Evolutionary conservation across 2,888 invertebrate species (phyloP).

Genomic region (Polietes domitor): DNA sequence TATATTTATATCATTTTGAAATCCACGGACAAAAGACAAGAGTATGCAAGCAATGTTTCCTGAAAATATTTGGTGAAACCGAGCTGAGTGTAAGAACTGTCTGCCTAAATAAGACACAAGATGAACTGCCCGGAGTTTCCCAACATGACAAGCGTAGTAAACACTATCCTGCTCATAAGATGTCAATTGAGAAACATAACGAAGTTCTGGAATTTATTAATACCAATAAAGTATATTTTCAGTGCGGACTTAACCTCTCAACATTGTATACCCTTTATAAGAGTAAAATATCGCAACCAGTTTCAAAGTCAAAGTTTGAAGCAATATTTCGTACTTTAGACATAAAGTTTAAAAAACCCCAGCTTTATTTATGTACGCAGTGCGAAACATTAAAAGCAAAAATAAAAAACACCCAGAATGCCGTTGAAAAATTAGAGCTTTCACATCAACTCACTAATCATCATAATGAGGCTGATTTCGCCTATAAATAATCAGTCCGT

Average conservation of each 20-base stretch:
- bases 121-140: neutral
- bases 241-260: conserved; percentile 50
- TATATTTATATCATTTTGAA: conserved; percentile 50
- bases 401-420: conserved; percentile 5
- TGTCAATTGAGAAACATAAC: conserved; percentile 45
- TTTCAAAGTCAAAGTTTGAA: conserved; percentile 39
- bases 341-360: conserved; percentile 48
- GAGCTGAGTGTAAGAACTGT: conserved; percentile 22
- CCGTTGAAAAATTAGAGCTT: too few species aligned
- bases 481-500: neutral
- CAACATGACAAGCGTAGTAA: conserved; percentile 31
- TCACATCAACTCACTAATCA: neutral
- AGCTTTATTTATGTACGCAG: conserved; percentile 46
- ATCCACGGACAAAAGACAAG: conserved; percentile 33
- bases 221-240: conserved; percentile 46
- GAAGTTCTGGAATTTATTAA: conserved; percentile 50
- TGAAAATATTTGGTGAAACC: conserved; percentile 49
- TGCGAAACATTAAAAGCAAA: conserved; percentile 29
- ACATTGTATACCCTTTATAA: conserved; percentile 48
- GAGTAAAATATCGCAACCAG: conserved; percentile 46
- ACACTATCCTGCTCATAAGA: conserved; percentile 40
- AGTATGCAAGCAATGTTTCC: conserved; percentile 42
- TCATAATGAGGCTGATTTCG: neutral
- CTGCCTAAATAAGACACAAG: too few species aligned
- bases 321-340: conserved; percentile 21